Evolutionary conservation across 2,113 vertebrate species (phyloP), one percentile per base, ranked within the genome.

Genomic region (Misgurnus mizolepis): DNA sequence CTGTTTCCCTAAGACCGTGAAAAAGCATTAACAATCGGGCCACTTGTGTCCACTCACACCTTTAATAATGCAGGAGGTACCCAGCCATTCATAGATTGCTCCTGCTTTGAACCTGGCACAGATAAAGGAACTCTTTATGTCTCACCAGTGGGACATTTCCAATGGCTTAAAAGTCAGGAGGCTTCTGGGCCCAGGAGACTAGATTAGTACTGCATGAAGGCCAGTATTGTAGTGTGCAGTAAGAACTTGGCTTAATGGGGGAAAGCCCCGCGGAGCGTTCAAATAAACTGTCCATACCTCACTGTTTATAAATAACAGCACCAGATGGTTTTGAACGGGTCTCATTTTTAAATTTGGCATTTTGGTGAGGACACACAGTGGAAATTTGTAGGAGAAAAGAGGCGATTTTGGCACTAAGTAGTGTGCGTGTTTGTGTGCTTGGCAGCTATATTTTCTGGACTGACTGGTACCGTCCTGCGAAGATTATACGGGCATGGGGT

Each of bases 401-500:
- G 14, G 0, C 6, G 66, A 71, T 80, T 80, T 61, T 0, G 82
- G 10, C 22, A 27, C 74, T 78, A 17, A 80, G 55, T 3, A 12
- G 11, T 77, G 40, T 74, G 34, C 67, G n/a, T 73, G 43, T 73
- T 3, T 81, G 22, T 83, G 50, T 76, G 53, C 27, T 84, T 85
- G 75, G 22, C 91, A 99, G 98, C 41, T 98, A 96, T 86, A 94
- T 99, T 88, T 99, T 99, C 89, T 96, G 96, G 93, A 97, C 95
- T 50, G 96, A 98, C 84, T 99, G 97, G 97, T 96, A 95, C 83
- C 94, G 95, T 64, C 97, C 97, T 17, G 96, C 98, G 2, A 99
- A 98, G 92, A 95, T 99, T 81, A 93, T 99, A 95, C 95, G 96
- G 87, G 95, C 97, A 3, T 99, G 98, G 97, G 92, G 94, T 5